A percentile compares a stretch with the other conserved stretches of the same genome.
Conservation (phyloP, 2,888 invertebrate genomes). For the Stomorhina lunata region DNA sequence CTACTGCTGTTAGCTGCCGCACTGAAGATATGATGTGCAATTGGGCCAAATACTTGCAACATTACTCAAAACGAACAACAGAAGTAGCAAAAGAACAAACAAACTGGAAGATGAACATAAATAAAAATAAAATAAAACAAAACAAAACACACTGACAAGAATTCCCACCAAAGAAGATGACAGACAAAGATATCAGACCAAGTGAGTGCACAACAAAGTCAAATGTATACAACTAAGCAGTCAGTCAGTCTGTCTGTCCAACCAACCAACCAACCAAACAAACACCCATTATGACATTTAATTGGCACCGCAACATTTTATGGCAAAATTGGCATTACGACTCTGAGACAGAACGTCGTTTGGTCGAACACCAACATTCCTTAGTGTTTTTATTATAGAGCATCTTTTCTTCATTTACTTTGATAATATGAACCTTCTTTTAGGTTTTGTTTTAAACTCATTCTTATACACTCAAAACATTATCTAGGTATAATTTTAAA, state of each 20-base stretch:
- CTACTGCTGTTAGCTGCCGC: too few species aligned
- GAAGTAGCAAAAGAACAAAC: not conserved
- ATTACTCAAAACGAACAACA: slow-evolving; percentile 58
- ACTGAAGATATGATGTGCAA: slow-evolving; percentile 54
- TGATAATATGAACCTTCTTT: slow-evolving; percentile 19
- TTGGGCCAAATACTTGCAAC: slow-evolving; percentile 65
- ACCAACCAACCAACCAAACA: not conserved
- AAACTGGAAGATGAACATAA: not conserved
- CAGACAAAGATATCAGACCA: slow-evolving; percentile 54
- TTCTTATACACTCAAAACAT: too few species aligned
- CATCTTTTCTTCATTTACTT: not conserved
- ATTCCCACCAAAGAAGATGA: slow-evolving; percentile 63
- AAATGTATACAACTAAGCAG: slow-evolving; percentile 23
- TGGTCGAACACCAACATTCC: not conserved
- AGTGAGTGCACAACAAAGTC: slow-evolving; percentile 47
- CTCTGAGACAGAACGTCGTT: not conserved
- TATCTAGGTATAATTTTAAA: too few species aligned
- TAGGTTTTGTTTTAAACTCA: slow-evolving; percentile 7
- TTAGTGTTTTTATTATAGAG: slow-evolving; percentile 5
- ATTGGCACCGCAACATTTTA: too few species aligned
- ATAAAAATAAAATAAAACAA: not conserved
- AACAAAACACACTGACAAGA: slow-evolving; percentile 9
- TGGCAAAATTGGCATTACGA: slow-evolving; percentile 5
- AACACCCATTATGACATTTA: too few species aligned
- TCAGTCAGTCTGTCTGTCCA: not conserved